A percentile compares a stretch with the other conserved stretches of the same genome.
Conservation (phyloP, 1,140 invertebrate species). For the Drosophila watanabei region DNA sequence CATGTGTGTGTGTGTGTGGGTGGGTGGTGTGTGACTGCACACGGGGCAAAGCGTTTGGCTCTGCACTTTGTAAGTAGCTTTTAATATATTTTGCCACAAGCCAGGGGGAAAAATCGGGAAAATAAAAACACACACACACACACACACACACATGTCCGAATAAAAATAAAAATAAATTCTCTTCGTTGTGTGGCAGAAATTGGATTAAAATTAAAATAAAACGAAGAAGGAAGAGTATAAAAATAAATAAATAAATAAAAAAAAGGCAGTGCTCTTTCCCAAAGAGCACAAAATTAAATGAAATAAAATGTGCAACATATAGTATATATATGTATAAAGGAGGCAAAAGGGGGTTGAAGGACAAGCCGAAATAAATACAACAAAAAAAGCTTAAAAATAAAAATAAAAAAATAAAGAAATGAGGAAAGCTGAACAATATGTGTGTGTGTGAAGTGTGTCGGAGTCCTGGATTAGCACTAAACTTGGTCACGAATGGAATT, state of each 20-base stretch:
- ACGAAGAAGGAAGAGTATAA: constrained; percentile 33
- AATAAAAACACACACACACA: constrained; percentile 36
- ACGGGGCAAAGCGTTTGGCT: constrained; percentile 60
- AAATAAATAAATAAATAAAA: constrained; percentile 44
- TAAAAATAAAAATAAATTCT: constrained; percentile 60
- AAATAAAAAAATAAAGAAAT: constrained; percentile 1
- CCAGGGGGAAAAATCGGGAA: constrained; percentile 49
- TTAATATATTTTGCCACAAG: constrained; percentile 83
- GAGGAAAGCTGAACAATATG: constrained; percentile 10
- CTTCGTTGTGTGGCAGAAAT: constrained; percentile 56
- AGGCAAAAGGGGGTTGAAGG: background rate
- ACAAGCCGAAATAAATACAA: background rate
- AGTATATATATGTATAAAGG: background rate
- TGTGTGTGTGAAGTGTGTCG: background rate
- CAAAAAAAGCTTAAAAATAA: background rate
- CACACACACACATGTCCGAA: constrained; percentile 12
- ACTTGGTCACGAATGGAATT: constrained; percentile 30
- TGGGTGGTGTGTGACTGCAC: constrained; percentile 31
- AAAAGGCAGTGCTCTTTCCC: constrained; percentile 13
- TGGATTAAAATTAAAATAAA: constrained; percentile 79
- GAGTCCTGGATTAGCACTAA: constrained; percentile 18
- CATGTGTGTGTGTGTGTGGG: constrained; percentile 40
- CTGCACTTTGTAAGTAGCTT: constrained; percentile 83
- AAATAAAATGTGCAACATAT: constrained; percentile 34
- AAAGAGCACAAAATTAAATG: constrained; percentile 56